Percentiles rank a stretch among this genome's conserved stretches.
Conservation (phyloP, 2,113 vertebrate species). For the Lepisosteus osseus region DNA sequence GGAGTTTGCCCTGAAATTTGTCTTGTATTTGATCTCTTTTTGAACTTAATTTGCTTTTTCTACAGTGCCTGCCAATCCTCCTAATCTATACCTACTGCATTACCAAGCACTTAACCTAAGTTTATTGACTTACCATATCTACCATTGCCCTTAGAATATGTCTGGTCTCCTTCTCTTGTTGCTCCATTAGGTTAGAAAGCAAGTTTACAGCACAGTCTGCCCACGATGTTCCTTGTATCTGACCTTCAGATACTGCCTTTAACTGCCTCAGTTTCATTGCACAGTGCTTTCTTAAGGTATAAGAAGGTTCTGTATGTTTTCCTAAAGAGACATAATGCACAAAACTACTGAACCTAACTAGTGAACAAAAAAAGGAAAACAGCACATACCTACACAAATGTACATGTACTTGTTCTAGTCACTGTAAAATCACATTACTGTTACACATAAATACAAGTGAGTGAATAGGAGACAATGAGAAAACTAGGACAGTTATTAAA, state of each 20-base stretch:
- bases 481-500: no score
- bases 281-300: slow-evolving; percentile 36
- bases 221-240: slow-evolving; percentile 19
- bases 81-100: not conserved
- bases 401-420: not conserved
- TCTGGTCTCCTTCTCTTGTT: slow-evolving; percentile 46
- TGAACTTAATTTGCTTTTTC: not conserved
- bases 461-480: no score
- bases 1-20: not conserved
- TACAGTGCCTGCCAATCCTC: no score
- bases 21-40: not conserved
- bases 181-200: slow-evolving; percentile 41
- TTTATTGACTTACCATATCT: slow-evolving; percentile 36
- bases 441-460: no score
- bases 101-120: not conserved
- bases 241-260: not conserved
- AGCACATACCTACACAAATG: not conserved
- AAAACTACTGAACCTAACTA: not conserved
- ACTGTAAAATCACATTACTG: no score
- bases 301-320: slow-evolving; percentile 2
- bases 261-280: slow-evolving; percentile 40
- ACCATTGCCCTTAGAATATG: slow-evolving; percentile 31
- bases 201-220: slow-evolving; percentile 40
- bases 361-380: not conserved
- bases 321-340: slow-evolving; percentile 1